Evolutionary conservation across 1,140 invertebrate species (phyloP).

Genomic region (Campoletis sonorensis): DNA sequence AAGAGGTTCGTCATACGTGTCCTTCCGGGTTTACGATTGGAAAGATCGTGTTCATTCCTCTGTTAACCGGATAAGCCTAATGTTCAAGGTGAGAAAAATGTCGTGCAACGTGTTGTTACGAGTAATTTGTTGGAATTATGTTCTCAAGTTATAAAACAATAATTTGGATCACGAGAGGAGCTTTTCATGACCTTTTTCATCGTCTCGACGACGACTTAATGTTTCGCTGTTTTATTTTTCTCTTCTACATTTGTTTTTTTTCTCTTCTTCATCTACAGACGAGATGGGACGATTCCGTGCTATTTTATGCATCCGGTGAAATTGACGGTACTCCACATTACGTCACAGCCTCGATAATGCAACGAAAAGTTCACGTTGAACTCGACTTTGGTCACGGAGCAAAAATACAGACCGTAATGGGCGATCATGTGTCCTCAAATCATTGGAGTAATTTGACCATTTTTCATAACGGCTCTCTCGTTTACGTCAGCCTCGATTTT

Average conservation of each 20-base stretch:
- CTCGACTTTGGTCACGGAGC: conserved; percentile 90
- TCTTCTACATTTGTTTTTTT: conserved; percentile 14
- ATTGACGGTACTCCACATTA: conserved; percentile 87
- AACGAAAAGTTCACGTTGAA: conserved; percentile 87
- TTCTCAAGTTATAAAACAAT: conserved; percentile 14
- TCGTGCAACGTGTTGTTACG: not conserved
- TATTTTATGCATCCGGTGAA: conserved; percentile 92
- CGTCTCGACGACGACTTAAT: not conserved
- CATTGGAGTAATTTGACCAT: conserved; percentile 95
- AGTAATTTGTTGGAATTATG: not conserved
- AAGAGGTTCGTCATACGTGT: conserved; percentile 93
- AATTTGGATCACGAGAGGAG: conserved; percentile 8
- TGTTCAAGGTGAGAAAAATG: conserved; percentile 85
- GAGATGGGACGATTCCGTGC: conserved; percentile 89
- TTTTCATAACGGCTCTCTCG: conserved; percentile 83
- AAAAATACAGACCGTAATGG: conserved; percentile 81
- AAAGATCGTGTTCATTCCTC: conserved; percentile 93
- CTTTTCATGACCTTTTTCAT: conserved; percentile 41
- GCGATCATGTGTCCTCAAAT: conserved; percentile 83
- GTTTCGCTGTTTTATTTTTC: conserved; percentile 5
- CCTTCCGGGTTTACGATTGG: conserved; percentile 94
- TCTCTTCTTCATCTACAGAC: conserved; percentile 77
- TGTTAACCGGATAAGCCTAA: conserved; percentile 89
- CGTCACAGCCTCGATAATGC: conserved; percentile 87
- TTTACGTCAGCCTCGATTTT: conserved; percentile 86